Evolutionary conservation across 2,113 vertebrate species (phyloP).

Genomic region (Nothoprocta perdicaria): DNA sequence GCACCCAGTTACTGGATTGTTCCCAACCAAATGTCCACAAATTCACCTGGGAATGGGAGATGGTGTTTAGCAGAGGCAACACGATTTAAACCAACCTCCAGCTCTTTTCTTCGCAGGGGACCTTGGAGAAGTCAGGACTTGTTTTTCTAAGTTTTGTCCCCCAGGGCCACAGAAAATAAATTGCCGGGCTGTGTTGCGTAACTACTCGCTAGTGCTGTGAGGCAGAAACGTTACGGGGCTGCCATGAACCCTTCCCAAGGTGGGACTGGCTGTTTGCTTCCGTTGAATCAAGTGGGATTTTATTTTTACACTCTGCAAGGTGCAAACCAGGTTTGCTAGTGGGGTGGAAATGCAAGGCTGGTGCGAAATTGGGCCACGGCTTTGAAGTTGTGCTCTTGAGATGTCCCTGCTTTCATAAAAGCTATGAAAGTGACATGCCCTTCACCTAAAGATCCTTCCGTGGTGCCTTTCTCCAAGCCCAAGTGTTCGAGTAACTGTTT

Average conservation of each 20-base stretch:
- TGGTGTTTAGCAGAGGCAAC: neutral
- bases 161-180: neutral
- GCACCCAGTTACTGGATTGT: neutral
- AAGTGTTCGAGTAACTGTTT: rapidly evolving
- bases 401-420: neutral
- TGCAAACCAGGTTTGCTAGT: rapidly evolving
- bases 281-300: neutral
- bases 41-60: neutral
- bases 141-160: neutral
- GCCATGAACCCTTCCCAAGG: neutral
- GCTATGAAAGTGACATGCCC: rapidly evolving
- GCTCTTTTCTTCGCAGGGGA: neutral
- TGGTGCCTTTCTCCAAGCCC: neutral
- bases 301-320: neutral
- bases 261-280: neutral
- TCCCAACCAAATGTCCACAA: neutral
- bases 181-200: neutral
- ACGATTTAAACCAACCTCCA: neutral
- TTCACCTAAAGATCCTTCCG: neutral
- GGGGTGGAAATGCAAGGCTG: neutral
- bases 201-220: neutral
- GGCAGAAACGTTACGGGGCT: neutral
- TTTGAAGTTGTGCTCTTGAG: neutral
- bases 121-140: neutral
- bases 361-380: neutral